Conservation (phyloP, 2,797 vertebrate species). For the Acanthornis magna region DNA sequence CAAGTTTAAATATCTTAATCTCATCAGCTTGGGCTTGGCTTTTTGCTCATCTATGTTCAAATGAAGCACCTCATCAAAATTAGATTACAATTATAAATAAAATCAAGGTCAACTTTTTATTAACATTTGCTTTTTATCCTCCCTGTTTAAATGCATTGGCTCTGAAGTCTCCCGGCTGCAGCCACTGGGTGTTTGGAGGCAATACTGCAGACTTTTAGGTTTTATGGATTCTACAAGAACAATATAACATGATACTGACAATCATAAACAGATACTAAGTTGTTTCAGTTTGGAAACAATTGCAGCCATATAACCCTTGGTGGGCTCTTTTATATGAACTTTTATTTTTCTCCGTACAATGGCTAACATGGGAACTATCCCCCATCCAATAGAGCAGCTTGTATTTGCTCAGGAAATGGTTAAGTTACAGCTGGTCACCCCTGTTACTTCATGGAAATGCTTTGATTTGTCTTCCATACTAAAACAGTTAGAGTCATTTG, state of each 20-base stretch:
- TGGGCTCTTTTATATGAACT: slow-evolving; percentile 75
- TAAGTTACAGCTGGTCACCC: slow-evolving; percentile 63
- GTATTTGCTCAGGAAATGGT: slow-evolving; percentile 72
- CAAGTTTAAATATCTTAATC: slow-evolving; percentile 1
- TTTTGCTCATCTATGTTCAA: slow-evolving; percentile 35
- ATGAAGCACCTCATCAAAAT: slow-evolving; percentile 57
- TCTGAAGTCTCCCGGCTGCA: background rate
- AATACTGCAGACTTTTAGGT: slow-evolving; percentile 62
- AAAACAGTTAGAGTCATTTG: slow-evolving; percentile 68
- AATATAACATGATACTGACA: slow-evolving; percentile 72
- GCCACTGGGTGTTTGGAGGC: slow-evolving; percentile 44
- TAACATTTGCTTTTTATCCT: slow-evolving; percentile 18
- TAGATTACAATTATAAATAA: slow-evolving; percentile 43
- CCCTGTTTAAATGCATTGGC: background rate
- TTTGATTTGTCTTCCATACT: slow-evolving; percentile 73
- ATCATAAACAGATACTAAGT: slow-evolving; percentile 75
- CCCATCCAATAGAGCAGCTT: slow-evolving; percentile 51
- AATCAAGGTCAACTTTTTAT: slow-evolving; percentile 55
- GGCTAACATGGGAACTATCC: slow-evolving; percentile 64
- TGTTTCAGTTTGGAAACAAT: slow-evolving; percentile 73
- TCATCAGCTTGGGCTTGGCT: background rate
- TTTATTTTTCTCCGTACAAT: slow-evolving; percentile 69
- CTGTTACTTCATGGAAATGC: slow-evolving; percentile 63
- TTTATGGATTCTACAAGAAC: slow-evolving; percentile 76
- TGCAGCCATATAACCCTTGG: slow-evolving; percentile 73